phyloP scores from a whole-genome alignment of 2,888 invertebrate species.

The Agriopis aurantiaria region DNA sequence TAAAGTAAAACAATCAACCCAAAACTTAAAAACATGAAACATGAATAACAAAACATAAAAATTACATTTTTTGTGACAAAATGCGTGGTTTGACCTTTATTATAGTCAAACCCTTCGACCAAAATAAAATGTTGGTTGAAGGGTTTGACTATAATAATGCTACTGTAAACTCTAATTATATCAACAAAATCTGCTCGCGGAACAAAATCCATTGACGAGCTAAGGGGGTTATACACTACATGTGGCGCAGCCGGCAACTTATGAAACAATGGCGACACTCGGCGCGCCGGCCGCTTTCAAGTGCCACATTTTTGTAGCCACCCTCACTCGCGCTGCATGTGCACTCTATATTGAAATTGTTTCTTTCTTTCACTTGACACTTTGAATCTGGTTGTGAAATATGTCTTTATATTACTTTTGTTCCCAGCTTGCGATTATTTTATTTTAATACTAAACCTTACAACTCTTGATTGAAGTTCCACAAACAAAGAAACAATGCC shows the following conservation, averaged over 20 bases:
- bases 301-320: constrained; percentile 39
- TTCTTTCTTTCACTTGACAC: constrained; percentile 31
- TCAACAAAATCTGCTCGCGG: constrained; percentile 10
- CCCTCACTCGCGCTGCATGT: constrained; percentile 24
- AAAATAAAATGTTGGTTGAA: too few relatives aligned
- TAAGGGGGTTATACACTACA: constrained; percentile 26
- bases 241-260: constrained; percentile 32
- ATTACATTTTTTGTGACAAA: too few relatives aligned
- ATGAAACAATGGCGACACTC: constrained; percentile 36
- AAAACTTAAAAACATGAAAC: too few relatives aligned
- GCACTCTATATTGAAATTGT: constrained; percentile 38
- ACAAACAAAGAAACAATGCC: constrained; percentile 23
- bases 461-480: constrained; percentile 11
- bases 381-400: constrained; percentile 14
- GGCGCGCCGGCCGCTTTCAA: constrained; percentile 28
- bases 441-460: neutral
- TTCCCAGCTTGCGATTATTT: neutral
- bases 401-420: neutral
- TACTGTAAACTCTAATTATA: neutral
- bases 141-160: neutral
- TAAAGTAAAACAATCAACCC: too few relatives aligned
- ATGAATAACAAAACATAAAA: too few relatives aligned
- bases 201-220: constrained; percentile 29
- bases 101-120: too few relatives aligned
- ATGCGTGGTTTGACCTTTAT: too few relatives aligned